Conservation (phyloP, 2,888 invertebrate species). For the Perdita meconis region DNA sequence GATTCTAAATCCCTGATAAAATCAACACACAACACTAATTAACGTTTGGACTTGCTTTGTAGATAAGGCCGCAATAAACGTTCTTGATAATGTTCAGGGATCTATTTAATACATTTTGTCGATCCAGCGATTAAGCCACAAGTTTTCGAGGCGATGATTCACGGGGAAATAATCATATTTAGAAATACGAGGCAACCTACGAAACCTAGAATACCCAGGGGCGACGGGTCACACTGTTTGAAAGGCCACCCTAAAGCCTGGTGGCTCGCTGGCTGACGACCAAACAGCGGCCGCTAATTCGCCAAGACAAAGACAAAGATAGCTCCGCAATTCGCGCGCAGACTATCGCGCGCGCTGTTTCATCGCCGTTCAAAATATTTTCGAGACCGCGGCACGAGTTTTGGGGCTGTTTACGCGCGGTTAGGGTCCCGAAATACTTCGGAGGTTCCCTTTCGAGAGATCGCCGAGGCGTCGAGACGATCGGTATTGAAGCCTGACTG, state of each 20-base stretch:
- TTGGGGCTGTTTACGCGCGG: constrained; percentile 25
- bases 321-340: not conserved
- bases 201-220: not conserved
- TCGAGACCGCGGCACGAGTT: not conserved
- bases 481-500: constrained; percentile 36
- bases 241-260: not conserved
- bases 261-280: not conserved
- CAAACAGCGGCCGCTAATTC: not conserved
- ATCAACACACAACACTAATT: too few relatives aligned
- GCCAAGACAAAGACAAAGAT: not conserved
- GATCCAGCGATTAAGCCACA: not conserved
- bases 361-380: constrained; percentile 23
- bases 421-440: constrained; percentile 19
- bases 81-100: too few relatives aligned
- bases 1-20: too few relatives aligned
- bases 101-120: not conserved
- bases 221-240: not conserved
- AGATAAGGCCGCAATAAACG: too few relatives aligned
- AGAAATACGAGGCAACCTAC: not conserved
- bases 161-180: not conserved
- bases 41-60: too few relatives aligned
- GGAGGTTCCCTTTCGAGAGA: not conserved
- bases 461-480: constrained; percentile 20
- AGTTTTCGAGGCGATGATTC: not conserved
- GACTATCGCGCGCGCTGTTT: not conserved